A percentile compares a stretch with the other conserved stretches of the same genome.
phyloP scores from a whole-genome alignment of 2,113 vertebrate genomes.

The Setophaga coronata region DNA sequence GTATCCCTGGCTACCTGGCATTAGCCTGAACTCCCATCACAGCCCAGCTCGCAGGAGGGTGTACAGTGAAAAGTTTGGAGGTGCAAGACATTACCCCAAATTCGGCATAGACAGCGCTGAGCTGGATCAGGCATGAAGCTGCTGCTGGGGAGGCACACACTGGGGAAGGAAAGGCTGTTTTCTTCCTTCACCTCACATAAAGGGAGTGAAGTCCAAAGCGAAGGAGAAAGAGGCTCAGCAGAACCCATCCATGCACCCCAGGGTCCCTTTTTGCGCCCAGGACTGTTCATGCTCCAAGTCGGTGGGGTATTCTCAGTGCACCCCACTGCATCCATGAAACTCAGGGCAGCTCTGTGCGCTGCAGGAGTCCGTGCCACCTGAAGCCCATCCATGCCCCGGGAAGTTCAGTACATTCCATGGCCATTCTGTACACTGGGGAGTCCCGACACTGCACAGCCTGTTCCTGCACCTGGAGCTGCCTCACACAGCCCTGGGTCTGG shows the following conservation, averaged over 20 bases:
- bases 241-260: fast-evolving
- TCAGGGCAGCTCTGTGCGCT: fast-evolving
- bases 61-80: background rate
- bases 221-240: background rate
- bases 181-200: background rate
- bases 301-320: too few species aligned
- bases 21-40: background rate
- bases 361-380: fast-evolving
- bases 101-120: fast-evolving
- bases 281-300: background rate
- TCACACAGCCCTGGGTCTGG: background rate
- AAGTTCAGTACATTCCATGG: fast-evolving
- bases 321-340: background rate
- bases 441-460: background rate
- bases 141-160: fast-evolving
- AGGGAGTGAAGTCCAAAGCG: fast-evolving
- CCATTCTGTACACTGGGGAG: background rate
- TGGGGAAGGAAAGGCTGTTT: background rate
- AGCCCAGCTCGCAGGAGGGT: background rate
- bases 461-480: background rate
- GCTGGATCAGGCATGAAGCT: fast-evolving
- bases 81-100: background rate
- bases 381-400: background rate
- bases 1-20: fast-evolving
- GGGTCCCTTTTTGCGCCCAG: background rate